Base-by-base conservation (phyloP, 2,888 invertebrate species). In the Fragum sueziense region DNA sequence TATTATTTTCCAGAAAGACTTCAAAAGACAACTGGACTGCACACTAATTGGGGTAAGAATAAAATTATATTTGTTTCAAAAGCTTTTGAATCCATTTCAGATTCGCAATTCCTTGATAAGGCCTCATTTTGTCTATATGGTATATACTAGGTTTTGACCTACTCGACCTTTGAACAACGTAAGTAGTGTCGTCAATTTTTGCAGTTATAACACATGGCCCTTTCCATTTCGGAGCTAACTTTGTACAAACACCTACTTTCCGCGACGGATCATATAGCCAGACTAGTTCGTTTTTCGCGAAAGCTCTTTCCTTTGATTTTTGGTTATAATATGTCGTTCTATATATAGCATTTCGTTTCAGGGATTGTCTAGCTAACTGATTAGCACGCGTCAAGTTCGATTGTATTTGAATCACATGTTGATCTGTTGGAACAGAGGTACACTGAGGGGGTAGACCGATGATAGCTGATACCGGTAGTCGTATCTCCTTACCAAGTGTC, bases 391-490 rank as follows among this genome's bases (percentile, higher is more conserved):
- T 31, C 22, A 78, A 52, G 17, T 33, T 69, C 2, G 31, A 20
- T 51, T 62, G 47, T 11, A 80, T 59, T 17, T 52, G 34, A 22
- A 52, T n/a, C 14, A 76, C 74, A 77, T 72, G 68, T 4, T 77
- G 59, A 31, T 61, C 57, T 11, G 17, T 33, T 7, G 54, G 6
- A 27, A 11, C 20, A 29, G n/a, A 17, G 1, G n/a, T 11, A 17
- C 11, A 22, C 0, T 2, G 7, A 0, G 47, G n/a, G 1, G 79
- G 74, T 20, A 51, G 20, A 27, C 65, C 65, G 34, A 69, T 76
- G 6, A 76, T n/a, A n/a, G 76, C 76, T 57, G 82, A 70, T 27
- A 84, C 20, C 17, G 85, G 85, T 3, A 87, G 61, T 1, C 29
- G 61, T 6, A 84, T 52, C 14, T 87, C 82, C 7, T 80, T 33